Evolutionary conservation across 2,888 invertebrate species (phyloP), one percentile per base, ranked within the genome.

Genomic region (Ephialtes manifestator): DNA sequence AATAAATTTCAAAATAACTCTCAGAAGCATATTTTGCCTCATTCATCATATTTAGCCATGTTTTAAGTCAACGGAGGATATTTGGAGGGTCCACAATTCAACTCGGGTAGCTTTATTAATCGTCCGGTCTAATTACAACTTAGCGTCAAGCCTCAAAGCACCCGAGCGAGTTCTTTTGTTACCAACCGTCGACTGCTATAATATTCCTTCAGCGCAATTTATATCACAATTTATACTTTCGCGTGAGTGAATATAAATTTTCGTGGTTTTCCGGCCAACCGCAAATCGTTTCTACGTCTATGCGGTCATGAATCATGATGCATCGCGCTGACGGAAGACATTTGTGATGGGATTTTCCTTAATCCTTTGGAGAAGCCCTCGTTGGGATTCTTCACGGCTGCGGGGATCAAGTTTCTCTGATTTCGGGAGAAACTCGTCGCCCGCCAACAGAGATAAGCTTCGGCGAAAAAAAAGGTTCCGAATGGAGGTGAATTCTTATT

Each of bases 391-490:
- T 58, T 18, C 55, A 7, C 39, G 2, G 24, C 15, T 60, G 28
- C 24, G 20, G 20, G 43, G 43, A 46, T 68, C 46, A 8, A 8
- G 46, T 68, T 48, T 48, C 68, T n/a, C 68, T 46, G 68, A 68
- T 63, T 63, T 63, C 11, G 35, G 63, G 24, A 15, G 15, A 11
- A 63, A 39, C 35, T 39, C 63, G 35, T 63, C n/a, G 18, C 35
- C 63, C 8, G 63, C 63, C 18, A 2, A n/a, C n/a, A 10, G 48
- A 20, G 46, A 68, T 48, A 46, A 46, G 46, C 28, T 24, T 28
- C 28, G 24, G n/a, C 28, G 11, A 24, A 48, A 48, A 48, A 48
- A 46, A n/a, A 48, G 28, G 13, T 3, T 67, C 35, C 35, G 8
- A 46, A 20, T 5, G 15, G 3, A 20, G 13, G 3, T 13, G 10